Conservation (phyloP, 2,797 vertebrate species). For the Moxostoma hubbsi region DNA sequence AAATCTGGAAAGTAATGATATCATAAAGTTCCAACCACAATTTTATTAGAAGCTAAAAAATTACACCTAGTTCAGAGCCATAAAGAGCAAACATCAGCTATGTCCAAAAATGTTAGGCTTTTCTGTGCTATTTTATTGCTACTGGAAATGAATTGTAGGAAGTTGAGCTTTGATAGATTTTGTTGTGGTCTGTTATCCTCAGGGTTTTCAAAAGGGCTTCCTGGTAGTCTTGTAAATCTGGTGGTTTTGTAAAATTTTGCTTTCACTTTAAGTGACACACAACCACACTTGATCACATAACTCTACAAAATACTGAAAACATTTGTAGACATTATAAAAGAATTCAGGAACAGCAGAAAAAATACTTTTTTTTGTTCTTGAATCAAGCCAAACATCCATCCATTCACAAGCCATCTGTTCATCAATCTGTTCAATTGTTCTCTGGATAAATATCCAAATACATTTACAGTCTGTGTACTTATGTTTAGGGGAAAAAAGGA, state of each 20-base stretch:
- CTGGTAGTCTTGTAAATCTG: constrained; percentile 70
- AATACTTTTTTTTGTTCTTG: neutral
- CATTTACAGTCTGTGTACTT: constrained; percentile 16
- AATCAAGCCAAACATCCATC: neutral
- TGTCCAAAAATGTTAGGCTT: neutral
- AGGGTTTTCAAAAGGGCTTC: constrained; percentile 68
- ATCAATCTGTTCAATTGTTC: neutral
- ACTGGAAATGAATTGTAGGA: neutral
- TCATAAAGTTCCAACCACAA: neutral
- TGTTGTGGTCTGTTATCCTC: constrained; percentile 40
- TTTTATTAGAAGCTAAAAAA: neutral
- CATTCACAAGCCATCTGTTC: constrained; percentile 1
- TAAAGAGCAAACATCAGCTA: neutral
- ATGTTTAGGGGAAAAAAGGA: constrained; percentile 73
- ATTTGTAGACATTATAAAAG: neutral
- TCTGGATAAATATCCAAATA: neutral
- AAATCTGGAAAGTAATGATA: constrained; percentile 62
- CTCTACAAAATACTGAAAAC: constrained; percentile 1
- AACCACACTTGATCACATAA: neutral
- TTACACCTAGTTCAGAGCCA: constrained; percentile 10
- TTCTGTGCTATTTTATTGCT: constrained; percentile 11
- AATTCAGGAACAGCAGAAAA: neutral
- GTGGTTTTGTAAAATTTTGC: constrained; percentile 53
- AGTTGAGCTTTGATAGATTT: neutral
- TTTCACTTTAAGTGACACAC: neutral